Base-by-base conservation (phyloP, 2,113 vertebrate genomes). In the Ceuthmochares aereus region DNA sequence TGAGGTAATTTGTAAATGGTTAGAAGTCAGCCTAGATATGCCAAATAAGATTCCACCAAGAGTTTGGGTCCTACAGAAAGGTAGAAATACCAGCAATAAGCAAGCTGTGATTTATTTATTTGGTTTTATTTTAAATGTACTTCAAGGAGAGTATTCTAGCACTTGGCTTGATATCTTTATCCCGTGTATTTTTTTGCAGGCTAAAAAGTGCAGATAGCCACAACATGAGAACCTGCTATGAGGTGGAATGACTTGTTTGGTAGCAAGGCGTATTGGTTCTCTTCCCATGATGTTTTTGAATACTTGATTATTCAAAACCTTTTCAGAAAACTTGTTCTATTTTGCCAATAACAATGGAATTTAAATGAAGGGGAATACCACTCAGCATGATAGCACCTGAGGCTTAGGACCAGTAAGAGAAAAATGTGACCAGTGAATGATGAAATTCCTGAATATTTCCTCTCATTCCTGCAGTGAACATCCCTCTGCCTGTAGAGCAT, bases 401-500 rank as follows among this genome's bases (percentile, higher is more conserved):
- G n/a, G 54, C 42, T 74, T 69, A 52, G 84, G 58, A 69, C 20
- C 25, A 30, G 22, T 18, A 42, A 77, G 34, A 51, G 18, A 66
- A 77, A 90, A 66, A 90, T 80, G 47, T 92, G 73, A 47, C 40
- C 1, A 2, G n/a, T 87, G 51, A 93, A 43, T 1, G 2, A 7
- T 30, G 34, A 37, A 21, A 56, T 17, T 90, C 18, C 52, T 75
- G 22, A 91, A 55, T 58, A 10, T 87, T 93, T 93, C 37, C 18
- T 91, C 25, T 94, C 10, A 22, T 75, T 93, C 42, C n/a, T 91
- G 40, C 94, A 98, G 98, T 98, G 93, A 98, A 92, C 23, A 67
- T 91, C 14, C 94, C 93, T 11, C 87, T 98, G 42, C 98, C 98
- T 16, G 83, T 95, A 69, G 97, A 96, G 67, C 98, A 98, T 81